Evolutionary conservation across 2,888 invertebrate genomes (phyloP), one percentile per base, ranked within the genome.

Genomic region (Drosophila mulleri): DNA sequence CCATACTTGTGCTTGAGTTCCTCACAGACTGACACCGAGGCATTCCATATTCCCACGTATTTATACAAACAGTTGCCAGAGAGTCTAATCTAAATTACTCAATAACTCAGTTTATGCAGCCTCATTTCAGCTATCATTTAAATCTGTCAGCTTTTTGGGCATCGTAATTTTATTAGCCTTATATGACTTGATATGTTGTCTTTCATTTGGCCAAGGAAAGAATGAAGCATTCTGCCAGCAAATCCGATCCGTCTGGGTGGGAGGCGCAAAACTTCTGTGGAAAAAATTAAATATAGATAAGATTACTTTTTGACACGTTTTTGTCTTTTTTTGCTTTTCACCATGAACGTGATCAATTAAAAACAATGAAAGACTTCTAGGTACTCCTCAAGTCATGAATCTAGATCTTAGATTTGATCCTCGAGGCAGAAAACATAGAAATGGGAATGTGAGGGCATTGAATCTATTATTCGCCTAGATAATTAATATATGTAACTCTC

Each of bases 51-150:
- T 52, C 48, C n/a, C 44, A 42, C 14, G 32, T 76, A 58, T 80
- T 72, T 78, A 80, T 78, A 76, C 48, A 54, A 60, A 14, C 52
- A 39, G 60, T 8, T 45, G 37, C 16, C 52, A 12, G 35, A 8
- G 39, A 2, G 12, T 50, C 47, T 80, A 62, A 78, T 78, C 80
- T 78, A 26, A 67, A 67, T 39, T 59, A 32, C 47, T 29, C 20
- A 47, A 41, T 63, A 58, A 50, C 26, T 32, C 9, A 6, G 26
- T 50, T 62, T 52, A 62, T 48, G 7, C 52, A 70, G 44, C 23
- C 59, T 48, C 61, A 67, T 58, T 50, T 61, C 12, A 50, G 18
- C 64, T 75, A 76, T 78, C 53, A 63, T 6, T 18, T 59, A 58
- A 67, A 45, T 65, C 54, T 44, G 3, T 42, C 37, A n/a, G 47